Percentiles rank a stretch among this genome's conserved stretches.
These are phyloP conservation scores for Lithophane ornitopus DNA, from an alignment of 2,888 invertebrate genomes.

Conservation along the genomic window DNA sequence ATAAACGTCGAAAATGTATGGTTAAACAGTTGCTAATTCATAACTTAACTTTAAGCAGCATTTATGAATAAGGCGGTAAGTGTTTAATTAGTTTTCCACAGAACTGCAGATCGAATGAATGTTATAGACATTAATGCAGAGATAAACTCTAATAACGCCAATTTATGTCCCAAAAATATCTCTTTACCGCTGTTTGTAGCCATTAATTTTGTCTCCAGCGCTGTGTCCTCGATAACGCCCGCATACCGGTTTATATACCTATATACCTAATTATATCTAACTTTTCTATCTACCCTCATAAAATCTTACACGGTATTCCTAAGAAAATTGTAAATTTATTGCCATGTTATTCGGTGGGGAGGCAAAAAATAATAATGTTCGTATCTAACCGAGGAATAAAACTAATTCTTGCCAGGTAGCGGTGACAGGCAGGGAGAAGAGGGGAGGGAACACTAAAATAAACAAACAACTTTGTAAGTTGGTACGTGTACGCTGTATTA, in stretches of 20 bases:
- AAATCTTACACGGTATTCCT: constrained; percentile 64
- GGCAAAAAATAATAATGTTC: constrained; percentile 57
- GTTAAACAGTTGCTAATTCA: no score
- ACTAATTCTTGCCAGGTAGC: constrained; percentile 61
- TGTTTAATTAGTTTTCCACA: constrained; percentile 28
- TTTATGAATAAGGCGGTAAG: no score
- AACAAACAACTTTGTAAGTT: constrained; percentile 49
- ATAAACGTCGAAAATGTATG: no score
- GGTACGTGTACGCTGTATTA: constrained; percentile 56
- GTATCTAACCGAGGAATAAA: constrained; percentile 44
- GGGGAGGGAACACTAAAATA: constrained; percentile 46
- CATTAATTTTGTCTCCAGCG: constrained; percentile 57
- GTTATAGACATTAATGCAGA: constrained; percentile 30
- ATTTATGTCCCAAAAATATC: constrained; percentile 55
- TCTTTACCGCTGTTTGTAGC: constrained; percentile 39
- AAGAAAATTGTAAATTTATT: constrained; percentile 75
- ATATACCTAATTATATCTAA: constrained; percentile 58
- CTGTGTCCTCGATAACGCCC: constrained; percentile 66
- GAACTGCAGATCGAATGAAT: neutral
- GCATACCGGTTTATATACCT: constrained; percentile 50
- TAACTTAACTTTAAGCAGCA: no score
- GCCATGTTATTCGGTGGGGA: constrained; percentile 71
- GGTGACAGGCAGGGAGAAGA: constrained; percentile 19
- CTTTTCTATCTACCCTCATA: constrained; percentile 57
- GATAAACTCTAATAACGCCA: constrained; percentile 55